Evolutionary conservation across 64 coral and sea anemone genomes (phyloP), one percentile per base, ranked within the genome.

Genomic region (Dendrophyllia cribrosa): DNA sequence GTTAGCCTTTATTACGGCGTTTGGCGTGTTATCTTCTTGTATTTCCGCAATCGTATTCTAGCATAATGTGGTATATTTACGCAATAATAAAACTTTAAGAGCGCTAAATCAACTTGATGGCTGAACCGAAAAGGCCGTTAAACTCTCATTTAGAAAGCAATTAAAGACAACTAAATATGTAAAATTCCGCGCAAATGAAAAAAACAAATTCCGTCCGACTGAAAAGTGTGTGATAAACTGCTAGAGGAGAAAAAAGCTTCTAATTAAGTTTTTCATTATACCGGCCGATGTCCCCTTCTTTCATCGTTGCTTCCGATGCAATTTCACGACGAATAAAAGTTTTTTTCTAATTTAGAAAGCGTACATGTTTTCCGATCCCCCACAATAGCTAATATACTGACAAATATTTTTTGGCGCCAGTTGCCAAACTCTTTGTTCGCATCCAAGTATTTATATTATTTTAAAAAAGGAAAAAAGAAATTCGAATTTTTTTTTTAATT

Each of bases 121-220:
- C 70, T 89, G 24, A 67, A 82, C 92, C 95, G 89, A 94, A 97
- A 97, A 84, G 89, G 78, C 88, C 80, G 92, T 90, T 92, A 91
- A 97, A 94, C 91, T 94, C 87, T 81, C 65, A 94, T 90, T 94
- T 82, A 87, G 91, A 85, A 97, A 97, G 92, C 95, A 97, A 97
- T 97, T 97, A 97, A 69, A 72, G 72, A 12, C 52, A 80, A 71
- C 91, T 68, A 89, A 97, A 97, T 94, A 88, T 75, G 88, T 83
- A 91, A 94, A 94, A 91, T 88, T 89, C 76, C 77, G 58, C 52
- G 85, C 75, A 93, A 88, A 90, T 75, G 88, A 88, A 77, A 67
- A 48, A 52, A 71, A 75, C 43, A 79, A 59, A 60, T 8, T 67
- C 43, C 63, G 19, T 67, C 80, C 43, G 43, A 45, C 22, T 43